Base-by-base conservation (phyloP, 2,113 vertebrate species). In the Corythornis vintsioides region DNA sequence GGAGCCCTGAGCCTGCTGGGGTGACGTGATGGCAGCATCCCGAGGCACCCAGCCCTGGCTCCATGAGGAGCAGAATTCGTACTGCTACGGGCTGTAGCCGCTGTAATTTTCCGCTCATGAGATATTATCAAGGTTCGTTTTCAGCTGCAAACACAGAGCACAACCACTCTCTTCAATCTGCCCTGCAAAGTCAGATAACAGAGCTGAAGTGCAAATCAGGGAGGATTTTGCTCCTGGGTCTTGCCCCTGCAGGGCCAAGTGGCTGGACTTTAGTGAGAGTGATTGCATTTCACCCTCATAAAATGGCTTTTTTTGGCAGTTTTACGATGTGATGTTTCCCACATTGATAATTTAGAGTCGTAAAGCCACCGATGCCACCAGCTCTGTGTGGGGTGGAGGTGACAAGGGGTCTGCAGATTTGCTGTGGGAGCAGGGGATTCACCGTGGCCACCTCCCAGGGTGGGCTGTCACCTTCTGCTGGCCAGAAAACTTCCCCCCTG, bases 31-130 rank as follows among this genome's bases (percentile, higher is more conserved):
- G 57, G 75, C 88, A 86, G 89, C 87, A 74, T 73, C 85, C 33
- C 9, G 11, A 48, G 31, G 66, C 47, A 22, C 53, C 48, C 18
- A 28, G n/a, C 29, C 12, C 33, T 56, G 59, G 31, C 57, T 88
- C 81, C 0, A 0, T 90, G 64, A 88, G 88, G 76, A 78, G 64
- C n/a, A 0, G 7, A 72, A 52, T 83, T 88, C 57, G 9, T 15
- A 72, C 59, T 38, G 11, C 64, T 69, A 17, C 0, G 9, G 65
- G 43, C 75, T 81, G 47, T 56, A 35, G n/a, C 69, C 48, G 85
- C 91, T 90, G 93, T 96, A 93, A 87, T 95, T 96, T 96, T 96
- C 96, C 92, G 94, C 79, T 92, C 86, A 24, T 85, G 63, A 94
- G 93, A 92, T 95, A 69, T 95, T 92, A 93, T 88, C 91, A 40